These are phyloP conservation scores for Numenius phaeopus DNA, from an alignment of 2,797 vertebrate genomes.

Conservation along the genomic window DNA sequence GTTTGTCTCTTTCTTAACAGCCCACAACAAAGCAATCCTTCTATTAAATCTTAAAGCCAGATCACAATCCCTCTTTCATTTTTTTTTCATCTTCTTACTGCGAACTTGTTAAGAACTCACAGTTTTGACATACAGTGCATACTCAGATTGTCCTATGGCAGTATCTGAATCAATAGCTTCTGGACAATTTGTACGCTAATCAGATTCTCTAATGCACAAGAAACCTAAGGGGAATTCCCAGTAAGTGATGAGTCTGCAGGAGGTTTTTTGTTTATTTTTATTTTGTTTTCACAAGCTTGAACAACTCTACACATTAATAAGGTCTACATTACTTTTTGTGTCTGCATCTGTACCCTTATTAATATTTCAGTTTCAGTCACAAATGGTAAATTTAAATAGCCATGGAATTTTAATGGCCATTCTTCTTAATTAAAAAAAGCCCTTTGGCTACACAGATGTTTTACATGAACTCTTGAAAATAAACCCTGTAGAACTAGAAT, in stretches of 20 bases:
- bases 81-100: neutral
- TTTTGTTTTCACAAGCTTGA: slow-evolving; percentile 24
- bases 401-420: slow-evolving; percentile 57
- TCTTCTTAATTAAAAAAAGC: slow-evolving; percentile 65
- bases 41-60: neutral
- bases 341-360: slow-evolving; percentile 54
- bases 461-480: slow-evolving; percentile 55
- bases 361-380: slow-evolving; percentile 50
- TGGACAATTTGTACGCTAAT: slow-evolving; percentile 5
- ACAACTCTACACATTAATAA: slow-evolving; percentile 23
- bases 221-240: neutral
- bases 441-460: slow-evolving; percentile 66
- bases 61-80: neutral
- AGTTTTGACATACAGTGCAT: neutral
- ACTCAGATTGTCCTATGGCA: neutral
- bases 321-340: slow-evolving; percentile 16
- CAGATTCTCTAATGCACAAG: neutral
- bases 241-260: neutral
- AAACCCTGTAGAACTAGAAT: slow-evolving; percentile 33
- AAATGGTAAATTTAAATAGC: slow-evolving; percentile 62
- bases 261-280: neutral
- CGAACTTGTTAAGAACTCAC: neutral
- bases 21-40: neutral
- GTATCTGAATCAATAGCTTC: neutral
- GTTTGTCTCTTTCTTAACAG: neutral